Conservation (phyloP, 2,113 vertebrate species). For the Theropithecus gelada region DNA sequence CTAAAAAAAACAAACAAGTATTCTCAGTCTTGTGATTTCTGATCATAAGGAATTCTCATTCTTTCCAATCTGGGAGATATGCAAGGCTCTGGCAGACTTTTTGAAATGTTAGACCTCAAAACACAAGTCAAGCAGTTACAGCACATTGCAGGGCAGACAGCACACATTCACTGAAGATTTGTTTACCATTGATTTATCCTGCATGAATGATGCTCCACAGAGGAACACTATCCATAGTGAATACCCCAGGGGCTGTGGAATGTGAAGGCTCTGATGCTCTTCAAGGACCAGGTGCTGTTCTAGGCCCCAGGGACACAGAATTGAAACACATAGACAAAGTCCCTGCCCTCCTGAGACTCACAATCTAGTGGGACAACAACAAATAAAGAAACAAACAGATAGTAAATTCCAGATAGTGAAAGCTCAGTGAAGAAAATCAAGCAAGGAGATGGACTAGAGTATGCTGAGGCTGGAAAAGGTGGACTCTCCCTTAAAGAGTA, state of each 20-base stretch:
- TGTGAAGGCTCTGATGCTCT: not conserved
- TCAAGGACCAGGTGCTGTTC: not conserved
- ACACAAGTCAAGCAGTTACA: not conserved
- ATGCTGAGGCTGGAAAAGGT: not conserved
- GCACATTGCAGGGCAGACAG: not conserved
- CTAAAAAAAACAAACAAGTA: slow-evolving; percentile 28
- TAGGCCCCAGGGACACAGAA: not conserved
- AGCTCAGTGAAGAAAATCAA: not conserved
- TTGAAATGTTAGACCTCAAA: slow-evolving; percentile 19
- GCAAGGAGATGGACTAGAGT: not conserved
- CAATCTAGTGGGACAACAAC: not conserved
- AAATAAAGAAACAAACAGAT: not conserved
- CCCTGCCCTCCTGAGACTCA: not conserved
- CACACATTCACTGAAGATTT: not conserved
- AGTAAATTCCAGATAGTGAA: not conserved
- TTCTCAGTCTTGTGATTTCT: slow-evolving; percentile 39
- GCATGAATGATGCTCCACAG: not conserved
- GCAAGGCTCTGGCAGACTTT: not conserved
- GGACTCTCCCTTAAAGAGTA: not conserved
- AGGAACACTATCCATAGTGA: not conserved
- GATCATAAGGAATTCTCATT: slow-evolving; percentile 7
- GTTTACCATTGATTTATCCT: not conserved
- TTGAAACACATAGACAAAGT: not conserved
- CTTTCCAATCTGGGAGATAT: not conserved
- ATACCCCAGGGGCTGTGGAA: no score